A percentile compares a stretch with the other conserved stretches of the same genome.
phyloP scores from a whole-genome alignment of 1,140 invertebrate species.

The Mya arenaria region DNA sequence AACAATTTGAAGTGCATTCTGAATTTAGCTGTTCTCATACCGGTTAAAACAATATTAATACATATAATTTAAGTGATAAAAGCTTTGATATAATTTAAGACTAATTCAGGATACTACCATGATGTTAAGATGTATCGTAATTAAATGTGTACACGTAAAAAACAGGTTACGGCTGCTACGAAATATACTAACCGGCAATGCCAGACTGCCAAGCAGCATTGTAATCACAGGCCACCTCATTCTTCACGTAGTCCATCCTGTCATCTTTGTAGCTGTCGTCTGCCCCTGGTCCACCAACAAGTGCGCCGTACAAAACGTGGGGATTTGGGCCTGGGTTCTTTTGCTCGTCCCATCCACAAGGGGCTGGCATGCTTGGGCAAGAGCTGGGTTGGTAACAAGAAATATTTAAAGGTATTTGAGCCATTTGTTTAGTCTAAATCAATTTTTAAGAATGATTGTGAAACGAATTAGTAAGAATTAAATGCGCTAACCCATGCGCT shows the following conservation, averaged over 20 bases:
- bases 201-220: constrained; percentile 79
- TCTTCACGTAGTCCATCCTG: constrained; percentile 78
- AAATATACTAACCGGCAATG: constrained; percentile 66
- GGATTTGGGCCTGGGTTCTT: constrained; percentile 72
- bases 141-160: too few species aligned
- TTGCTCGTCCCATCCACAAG: constrained; percentile 66
- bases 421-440: neutral
- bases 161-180: too few species aligned
- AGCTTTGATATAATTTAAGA: too few species aligned
- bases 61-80: too few species aligned
- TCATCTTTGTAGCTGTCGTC: constrained; percentile 77
- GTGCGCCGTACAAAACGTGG: constrained; percentile 79
- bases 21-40: too few species aligned
- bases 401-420: neutral
- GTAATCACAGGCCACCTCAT: constrained; percentile 81
- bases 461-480: neutral
- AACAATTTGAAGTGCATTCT: too few species aligned
- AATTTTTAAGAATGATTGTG: neutral
- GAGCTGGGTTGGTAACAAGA: constrained; percentile 62
- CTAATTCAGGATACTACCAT: too few species aligned
- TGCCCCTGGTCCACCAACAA: constrained; percentile 81
- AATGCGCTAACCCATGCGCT: neutral
- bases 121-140: too few species aligned
- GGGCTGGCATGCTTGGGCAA: constrained; percentile 66
- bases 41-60: too few species aligned